Conservation (phyloP, 2,797 vertebrate genomes). For the Prunella strophiata region DNA sequence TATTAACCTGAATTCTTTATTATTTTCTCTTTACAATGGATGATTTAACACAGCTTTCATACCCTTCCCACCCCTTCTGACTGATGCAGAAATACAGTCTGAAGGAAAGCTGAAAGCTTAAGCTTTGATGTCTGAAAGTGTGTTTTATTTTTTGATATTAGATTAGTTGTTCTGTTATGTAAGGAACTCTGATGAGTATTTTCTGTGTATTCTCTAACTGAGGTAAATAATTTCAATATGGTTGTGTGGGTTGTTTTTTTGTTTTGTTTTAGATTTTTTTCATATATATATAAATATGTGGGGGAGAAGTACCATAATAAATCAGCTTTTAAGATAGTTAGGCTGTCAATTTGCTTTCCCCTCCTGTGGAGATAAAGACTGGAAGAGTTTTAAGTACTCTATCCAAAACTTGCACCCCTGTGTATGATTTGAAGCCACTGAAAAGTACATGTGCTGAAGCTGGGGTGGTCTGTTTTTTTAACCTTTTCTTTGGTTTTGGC, state of each 20-base stretch:
- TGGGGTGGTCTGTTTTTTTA: background rate
- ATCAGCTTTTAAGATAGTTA: background rate
- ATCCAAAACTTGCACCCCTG: background rate
- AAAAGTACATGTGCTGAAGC: background rate
- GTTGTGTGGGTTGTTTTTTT: background rate
- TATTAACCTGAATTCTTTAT: background rate
- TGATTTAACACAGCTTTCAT: background rate
- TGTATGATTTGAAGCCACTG: background rate
- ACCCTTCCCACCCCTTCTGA: background rate
- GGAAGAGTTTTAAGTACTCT: background rate
- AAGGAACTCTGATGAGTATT: background rate
- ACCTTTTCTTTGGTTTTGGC: constrained; percentile 3
- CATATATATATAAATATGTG: background rate
- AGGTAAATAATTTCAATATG: background rate
- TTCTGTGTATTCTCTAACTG: background rate
- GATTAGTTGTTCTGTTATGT: background rate
- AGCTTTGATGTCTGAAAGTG: background rate
- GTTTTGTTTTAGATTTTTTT: background rate
- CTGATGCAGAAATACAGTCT: background rate
- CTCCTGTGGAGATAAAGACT: background rate
- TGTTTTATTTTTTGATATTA: background rate
- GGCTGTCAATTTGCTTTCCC: background rate
- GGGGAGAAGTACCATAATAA: background rate
- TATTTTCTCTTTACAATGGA: background rate
- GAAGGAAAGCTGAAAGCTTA: background rate